These are phyloP conservation scores for Drosophila equinoxialis DNA, from an alignment of 1,140 invertebrate genomes.

Conservation along the genomic window DNA sequence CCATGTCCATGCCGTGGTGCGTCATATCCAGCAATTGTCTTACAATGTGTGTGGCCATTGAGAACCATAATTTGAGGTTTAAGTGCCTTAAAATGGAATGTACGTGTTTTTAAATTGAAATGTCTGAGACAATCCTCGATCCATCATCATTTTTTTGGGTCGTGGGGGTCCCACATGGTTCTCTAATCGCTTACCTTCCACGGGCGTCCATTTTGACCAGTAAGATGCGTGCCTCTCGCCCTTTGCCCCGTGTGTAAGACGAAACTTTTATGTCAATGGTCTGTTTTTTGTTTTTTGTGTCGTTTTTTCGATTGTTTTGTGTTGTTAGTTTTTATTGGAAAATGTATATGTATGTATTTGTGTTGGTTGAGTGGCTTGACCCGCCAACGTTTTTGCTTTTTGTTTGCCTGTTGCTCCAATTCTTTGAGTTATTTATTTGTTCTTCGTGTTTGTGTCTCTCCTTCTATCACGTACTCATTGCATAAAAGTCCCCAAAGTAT, in stretches of 20 bases:
- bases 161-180: background rate
- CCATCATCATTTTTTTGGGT: conserved; percentile 4
- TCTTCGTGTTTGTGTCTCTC: conserved; percentile 6
- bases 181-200: conserved; percentile 24
- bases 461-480: background rate
- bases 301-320: conserved; percentile 44
- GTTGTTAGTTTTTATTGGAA: conserved; percentile 54
- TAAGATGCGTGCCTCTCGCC: conserved; percentile 43
- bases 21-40: background rate
- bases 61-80: conserved; percentile 5
- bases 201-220: conserved; percentile 44
- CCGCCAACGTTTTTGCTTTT: conserved; percentile 20
- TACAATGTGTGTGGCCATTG: conserved; percentile 6
- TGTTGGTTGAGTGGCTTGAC: conserved; percentile 35
- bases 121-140: background rate
- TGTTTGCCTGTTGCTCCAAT: conserved; percentile 45
- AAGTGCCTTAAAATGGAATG: conserved; percentile 1
- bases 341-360: conserved; percentile 5
- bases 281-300: conserved; percentile 51
- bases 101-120: conserved; percentile 4
- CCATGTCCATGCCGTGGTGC: conserved; percentile 3
- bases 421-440: conserved; percentile 30
- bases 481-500: conserved; percentile 1
- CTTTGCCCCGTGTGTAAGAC: conserved; percentile 55
- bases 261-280: conserved; percentile 69